These are phyloP conservation scores for Plecotus auritus DNA, from an alignment of 2,113 vertebrate genomes.

Conservation along the genomic window DNA sequence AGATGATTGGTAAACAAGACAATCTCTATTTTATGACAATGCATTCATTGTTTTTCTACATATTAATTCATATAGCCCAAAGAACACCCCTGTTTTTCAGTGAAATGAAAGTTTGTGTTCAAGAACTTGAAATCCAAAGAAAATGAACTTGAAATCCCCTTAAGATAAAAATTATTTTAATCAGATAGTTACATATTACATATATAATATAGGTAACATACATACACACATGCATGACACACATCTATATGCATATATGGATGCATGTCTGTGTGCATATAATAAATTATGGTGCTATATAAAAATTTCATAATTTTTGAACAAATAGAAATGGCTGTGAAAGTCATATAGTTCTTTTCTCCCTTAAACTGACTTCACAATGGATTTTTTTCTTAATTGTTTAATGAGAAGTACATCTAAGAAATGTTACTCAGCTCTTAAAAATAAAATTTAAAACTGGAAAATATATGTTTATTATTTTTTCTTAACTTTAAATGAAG, in stretches of 20 bases:
- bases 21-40: neutral
- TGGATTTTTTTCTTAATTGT: neutral
- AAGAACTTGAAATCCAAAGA: neutral
- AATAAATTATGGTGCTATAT: neutral
- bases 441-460: slow-evolving; percentile 3
- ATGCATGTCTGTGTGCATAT: neutral
- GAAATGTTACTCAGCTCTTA: neutral
- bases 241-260: neutral
- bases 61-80: neutral
- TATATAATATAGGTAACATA: neutral
- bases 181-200: neutral
- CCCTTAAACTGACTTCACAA: neutral
- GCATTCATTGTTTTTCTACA: neutral
- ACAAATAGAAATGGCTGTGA: neutral
- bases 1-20: neutral
- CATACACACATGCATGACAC: neutral
- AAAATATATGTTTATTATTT: neutral
- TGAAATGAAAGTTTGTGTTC: neutral
- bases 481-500: neutral
- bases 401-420: neutral
- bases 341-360: neutral
- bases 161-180: neutral
- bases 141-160: neutral
- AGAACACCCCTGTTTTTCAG: neutral
- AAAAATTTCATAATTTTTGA: neutral